phyloP scores from a whole-genome alignment of 1,140 invertebrate species.

The Coelopa frigida region DNA sequence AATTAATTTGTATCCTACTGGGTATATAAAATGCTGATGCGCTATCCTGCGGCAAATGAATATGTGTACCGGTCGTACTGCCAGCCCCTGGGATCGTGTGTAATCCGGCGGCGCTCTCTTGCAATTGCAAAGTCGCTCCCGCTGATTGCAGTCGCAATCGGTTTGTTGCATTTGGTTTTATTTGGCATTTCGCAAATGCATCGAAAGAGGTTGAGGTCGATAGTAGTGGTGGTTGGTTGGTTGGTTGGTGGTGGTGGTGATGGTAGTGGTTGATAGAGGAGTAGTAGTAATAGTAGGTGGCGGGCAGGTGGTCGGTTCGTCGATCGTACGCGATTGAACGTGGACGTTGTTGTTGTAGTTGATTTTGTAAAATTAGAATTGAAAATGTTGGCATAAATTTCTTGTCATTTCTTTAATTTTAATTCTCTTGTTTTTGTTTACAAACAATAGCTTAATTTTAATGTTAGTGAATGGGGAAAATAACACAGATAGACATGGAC shows the following conservation, averaged over 20 bases:
- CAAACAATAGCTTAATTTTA: too few species aligned
- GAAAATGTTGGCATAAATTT: neutral
- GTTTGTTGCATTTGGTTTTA: neutral
- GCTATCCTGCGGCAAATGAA: slow-evolving; percentile 29
- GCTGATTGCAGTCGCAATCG: slow-evolving; percentile 6
- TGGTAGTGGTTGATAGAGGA: slow-evolving; percentile 6
- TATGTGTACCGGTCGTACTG: slow-evolving; percentile 27
- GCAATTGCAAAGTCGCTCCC: slow-evolving; percentile 36
- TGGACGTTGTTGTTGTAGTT: slow-evolving; percentile 23
- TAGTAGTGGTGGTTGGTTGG: too few species aligned
- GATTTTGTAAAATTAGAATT: slow-evolving; percentile 7
- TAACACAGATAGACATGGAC: neutral
- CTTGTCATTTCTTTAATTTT: neutral
- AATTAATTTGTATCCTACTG: slow-evolving; percentile 43
- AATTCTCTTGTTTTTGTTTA: too few species aligned
- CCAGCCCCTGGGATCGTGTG: slow-evolving; percentile 22
- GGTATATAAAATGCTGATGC: slow-evolving; percentile 30
- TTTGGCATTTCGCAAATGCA: neutral
- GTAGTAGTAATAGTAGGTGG: too few species aligned
- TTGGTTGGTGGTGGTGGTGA: slow-evolving; percentile 8
- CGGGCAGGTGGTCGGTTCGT: slow-evolving; percentile 13
- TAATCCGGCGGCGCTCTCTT: slow-evolving; percentile 29
- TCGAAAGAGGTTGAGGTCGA: too few species aligned
- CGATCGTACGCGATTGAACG: too few species aligned
- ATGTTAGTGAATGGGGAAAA: neutral